A percentile compares a stretch with the other conserved stretches of the same genome.
Evolutionary conservation across 2,113 vertebrate species (phyloP).

Genomic region (Triplophysa rosa): DNA sequence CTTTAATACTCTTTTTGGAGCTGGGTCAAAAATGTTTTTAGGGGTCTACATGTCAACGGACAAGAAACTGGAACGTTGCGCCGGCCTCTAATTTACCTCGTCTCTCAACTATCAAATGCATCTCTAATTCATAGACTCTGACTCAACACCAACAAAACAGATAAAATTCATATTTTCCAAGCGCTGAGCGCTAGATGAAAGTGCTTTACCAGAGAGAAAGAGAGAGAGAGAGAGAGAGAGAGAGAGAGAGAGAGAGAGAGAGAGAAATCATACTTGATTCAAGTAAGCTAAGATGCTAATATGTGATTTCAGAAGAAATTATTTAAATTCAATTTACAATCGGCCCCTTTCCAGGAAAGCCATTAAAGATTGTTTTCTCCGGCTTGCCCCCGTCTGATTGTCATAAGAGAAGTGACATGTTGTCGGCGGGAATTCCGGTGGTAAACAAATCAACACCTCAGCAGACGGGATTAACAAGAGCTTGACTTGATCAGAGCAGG

Average conservation of each 20-base stretch:
- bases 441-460: constrained; percentile 51
- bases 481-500: constrained; percentile 36
- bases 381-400: constrained; percentile 24
- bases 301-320: constrained; percentile 34
- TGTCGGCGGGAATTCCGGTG: constrained; percentile 27
- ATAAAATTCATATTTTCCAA: constrained; percentile 28
- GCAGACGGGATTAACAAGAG: constrained; percentile 40
- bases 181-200: constrained; percentile 1
- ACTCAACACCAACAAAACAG: constrained; percentile 27
- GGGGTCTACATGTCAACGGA: constrained; percentile 40
- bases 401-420: constrained; percentile 33
- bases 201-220: constrained; percentile 21
- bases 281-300: constrained; percentile 37
- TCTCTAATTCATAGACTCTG: constrained; percentile 43
- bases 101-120: constrained; percentile 34
- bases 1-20: constrained; percentile 61
- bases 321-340: constrained; percentile 40
- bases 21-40: constrained; percentile 56
- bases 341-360: constrained; percentile 35
- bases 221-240: constrained; percentile 3
- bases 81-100: constrained; percentile 34
- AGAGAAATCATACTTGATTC: neutral
- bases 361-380: constrained; percentile 33
- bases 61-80: constrained; percentile 23
- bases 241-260: constrained; percentile 13